These are phyloP conservation scores for Scopus umbretta DNA, from an alignment of 2,113 vertebrate species.

Conservation along the genomic window DNA sequence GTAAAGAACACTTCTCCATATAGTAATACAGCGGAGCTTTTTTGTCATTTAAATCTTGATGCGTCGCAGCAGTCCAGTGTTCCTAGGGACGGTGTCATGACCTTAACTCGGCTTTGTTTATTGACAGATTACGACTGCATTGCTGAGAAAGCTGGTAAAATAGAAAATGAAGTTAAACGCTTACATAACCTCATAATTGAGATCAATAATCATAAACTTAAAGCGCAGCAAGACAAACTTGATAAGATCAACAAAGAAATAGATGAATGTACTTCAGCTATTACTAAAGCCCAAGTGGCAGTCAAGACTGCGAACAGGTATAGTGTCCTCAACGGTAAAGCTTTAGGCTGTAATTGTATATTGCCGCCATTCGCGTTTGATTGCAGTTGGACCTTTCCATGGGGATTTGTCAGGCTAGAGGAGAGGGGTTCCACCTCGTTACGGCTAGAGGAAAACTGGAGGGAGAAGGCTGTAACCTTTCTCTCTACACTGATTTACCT, in stretches of 20 bases:
- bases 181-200: conserved; percentile 89
- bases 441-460: neutral
- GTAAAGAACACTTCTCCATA: neutral
- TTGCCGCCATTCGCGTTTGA: rapidly evolving
- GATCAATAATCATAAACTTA: conserved; percentile 87
- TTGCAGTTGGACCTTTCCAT: rapidly evolving
- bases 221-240: conserved; percentile 89
- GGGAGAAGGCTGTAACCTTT: neutral
- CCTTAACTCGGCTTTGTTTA: neutral
- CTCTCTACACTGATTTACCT: neutral
- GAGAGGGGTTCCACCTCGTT: neutral
- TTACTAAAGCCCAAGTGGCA: conserved; percentile 92
- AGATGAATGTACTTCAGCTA: conserved; percentile 82
- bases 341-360: rapidly evolving
- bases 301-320: conserved; percentile 90
- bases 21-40: neutral
- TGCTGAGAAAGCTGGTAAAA: conserved; percentile 79
- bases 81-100: neutral
- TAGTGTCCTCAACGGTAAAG: rapidly evolving
- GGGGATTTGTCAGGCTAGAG: neutral
- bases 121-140: conserved; percentile 78
- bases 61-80: neutral
- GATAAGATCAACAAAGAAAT: conserved; percentile 85
- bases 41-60: neutral
- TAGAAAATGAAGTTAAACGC: conserved; percentile 88